Conservation (phyloP, 2,797 vertebrate genomes). For the Phoeniculus purpureus region DNA sequence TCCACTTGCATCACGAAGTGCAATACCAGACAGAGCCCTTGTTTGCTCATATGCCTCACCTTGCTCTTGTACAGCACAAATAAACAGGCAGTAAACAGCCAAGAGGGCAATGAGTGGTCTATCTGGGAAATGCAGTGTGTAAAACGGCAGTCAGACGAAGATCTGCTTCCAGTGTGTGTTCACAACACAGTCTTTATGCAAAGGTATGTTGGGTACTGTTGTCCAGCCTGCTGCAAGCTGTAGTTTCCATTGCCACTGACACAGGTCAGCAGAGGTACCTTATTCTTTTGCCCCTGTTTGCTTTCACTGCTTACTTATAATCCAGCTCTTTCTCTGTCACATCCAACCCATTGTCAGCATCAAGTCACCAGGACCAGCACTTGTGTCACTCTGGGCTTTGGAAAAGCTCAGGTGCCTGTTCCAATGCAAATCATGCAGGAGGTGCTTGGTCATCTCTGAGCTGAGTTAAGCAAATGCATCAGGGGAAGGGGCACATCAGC, state of each 20-base stretch:
- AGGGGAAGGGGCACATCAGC: constrained; percentile 31
- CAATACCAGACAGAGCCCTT: neutral
- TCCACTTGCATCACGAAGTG: too few species aligned
- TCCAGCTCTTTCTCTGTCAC: neutral
- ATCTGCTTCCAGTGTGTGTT: neutral
- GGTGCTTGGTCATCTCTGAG: constrained; percentile 26
- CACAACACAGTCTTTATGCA: neutral
- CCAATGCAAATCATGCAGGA: constrained; percentile 1
- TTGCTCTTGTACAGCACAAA: neutral
- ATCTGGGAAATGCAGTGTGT: neutral
- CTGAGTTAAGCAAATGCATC: constrained; percentile 33
- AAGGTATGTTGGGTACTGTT: neutral
- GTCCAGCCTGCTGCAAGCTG: neutral
- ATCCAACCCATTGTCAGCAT: neutral
- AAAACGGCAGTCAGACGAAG: neutral
- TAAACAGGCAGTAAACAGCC: neutral
- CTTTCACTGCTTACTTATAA: neutral
- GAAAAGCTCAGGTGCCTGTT: neutral
- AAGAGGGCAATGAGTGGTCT: neutral
- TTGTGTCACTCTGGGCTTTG: neutral
- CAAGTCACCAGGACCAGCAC: neutral
- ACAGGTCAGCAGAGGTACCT: neutral
- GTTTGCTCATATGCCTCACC: neutral
- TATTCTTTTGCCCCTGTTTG: neutral
- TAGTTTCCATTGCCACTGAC: neutral